Evolutionary conservation across 2,888 invertebrate genomes (phyloP).

Genomic region (Drosophila pegasa): DNA sequence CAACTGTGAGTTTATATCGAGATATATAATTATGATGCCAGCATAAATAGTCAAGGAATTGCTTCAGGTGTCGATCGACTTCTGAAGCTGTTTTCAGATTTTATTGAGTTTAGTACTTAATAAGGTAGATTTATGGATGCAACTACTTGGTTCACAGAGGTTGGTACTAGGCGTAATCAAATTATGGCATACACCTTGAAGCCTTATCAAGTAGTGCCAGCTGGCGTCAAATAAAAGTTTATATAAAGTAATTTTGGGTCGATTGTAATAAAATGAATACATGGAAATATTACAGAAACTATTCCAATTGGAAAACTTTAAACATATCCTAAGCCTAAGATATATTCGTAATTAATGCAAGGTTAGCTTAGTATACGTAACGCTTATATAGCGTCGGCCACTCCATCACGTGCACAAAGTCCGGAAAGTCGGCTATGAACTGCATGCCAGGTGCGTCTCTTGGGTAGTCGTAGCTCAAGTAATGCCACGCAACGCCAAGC

Average conservation of each 20-base stretch:
- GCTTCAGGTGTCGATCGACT: slow-evolving; percentile 3
- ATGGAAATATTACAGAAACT: neutral
- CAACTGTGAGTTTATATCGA: slow-evolving; percentile 52
- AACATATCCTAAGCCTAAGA: no score
- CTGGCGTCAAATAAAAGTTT: slow-evolving; percentile 2
- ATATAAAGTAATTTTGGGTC: neutral
- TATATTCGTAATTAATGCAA: neutral
- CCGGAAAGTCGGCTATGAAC: slow-evolving; percentile 85
- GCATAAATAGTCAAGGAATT: slow-evolving; percentile 16
- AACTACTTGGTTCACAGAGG: slow-evolving; percentile 23
- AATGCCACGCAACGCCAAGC: slow-evolving; percentile 85
- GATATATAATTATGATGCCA: slow-evolving; percentile 30
- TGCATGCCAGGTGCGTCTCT: slow-evolving; percentile 84
- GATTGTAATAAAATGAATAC: no score
- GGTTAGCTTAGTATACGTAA: slow-evolving; percentile 69
- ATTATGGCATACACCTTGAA: neutral
- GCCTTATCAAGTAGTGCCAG: slow-evolving; percentile 5
- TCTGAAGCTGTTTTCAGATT: neutral
- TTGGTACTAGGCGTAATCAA: neutral
- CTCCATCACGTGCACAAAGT: slow-evolving; percentile 86
- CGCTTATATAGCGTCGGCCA: slow-evolving; percentile 86
- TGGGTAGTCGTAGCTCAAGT: slow-evolving; percentile 84
- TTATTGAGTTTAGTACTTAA: slow-evolving; percentile 31
- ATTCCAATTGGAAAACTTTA: neutral
- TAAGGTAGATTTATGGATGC: slow-evolving; percentile 53